These are phyloP conservation scores for Pseudochromis fuscus DNA, from an alignment of 2,797 vertebrate genomes.

Conservation along the genomic window DNA sequence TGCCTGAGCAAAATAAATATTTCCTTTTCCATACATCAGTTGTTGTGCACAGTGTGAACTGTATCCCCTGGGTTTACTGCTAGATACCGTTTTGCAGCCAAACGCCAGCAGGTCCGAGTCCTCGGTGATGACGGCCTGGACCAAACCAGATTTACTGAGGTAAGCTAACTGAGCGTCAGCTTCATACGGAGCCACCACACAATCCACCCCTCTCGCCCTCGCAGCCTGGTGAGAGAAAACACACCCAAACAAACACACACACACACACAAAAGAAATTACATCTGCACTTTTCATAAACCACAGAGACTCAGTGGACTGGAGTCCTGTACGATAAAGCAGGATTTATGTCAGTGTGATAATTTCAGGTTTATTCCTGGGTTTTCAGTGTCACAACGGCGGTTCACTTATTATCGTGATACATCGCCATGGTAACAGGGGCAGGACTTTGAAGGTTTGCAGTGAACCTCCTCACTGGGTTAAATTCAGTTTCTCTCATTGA, in stretches of 20 bases:
- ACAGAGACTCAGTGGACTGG: too few relatives aligned
- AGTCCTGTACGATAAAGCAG: too few relatives aligned
- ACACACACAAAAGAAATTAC: not conserved
- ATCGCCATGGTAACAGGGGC: too few relatives aligned
- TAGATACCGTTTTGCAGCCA: conserved; percentile 94
- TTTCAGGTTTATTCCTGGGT: too few relatives aligned
- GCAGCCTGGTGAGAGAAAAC: conserved; percentile 84
- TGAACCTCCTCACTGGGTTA: too few relatives aligned
- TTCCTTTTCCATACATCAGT: too few relatives aligned
- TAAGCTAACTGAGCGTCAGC: conserved; percentile 96
- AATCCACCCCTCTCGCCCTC: conserved; percentile 90
- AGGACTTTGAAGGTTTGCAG: too few relatives aligned
- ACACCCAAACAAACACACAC: not conserved
- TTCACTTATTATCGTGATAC: too few relatives aligned
- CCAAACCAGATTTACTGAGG: conserved; percentile 90
- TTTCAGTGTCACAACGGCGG: too few relatives aligned
- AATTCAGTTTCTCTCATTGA: too few relatives aligned
- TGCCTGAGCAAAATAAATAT: not conserved
- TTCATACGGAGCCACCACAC: conserved; percentile 96
- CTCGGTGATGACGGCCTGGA: conserved; percentile 95
- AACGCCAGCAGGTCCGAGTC: conserved; percentile 98
- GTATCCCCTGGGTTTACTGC: not conserved
- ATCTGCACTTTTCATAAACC: too few relatives aligned
- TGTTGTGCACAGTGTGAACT: not conserved
- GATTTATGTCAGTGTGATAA: too few relatives aligned